Percentiles rank a stretch among this genome's conserved stretches.
Conservation (phyloP, 2,113 vertebrate species). For the Oxyruncus cristatus region DNA sequence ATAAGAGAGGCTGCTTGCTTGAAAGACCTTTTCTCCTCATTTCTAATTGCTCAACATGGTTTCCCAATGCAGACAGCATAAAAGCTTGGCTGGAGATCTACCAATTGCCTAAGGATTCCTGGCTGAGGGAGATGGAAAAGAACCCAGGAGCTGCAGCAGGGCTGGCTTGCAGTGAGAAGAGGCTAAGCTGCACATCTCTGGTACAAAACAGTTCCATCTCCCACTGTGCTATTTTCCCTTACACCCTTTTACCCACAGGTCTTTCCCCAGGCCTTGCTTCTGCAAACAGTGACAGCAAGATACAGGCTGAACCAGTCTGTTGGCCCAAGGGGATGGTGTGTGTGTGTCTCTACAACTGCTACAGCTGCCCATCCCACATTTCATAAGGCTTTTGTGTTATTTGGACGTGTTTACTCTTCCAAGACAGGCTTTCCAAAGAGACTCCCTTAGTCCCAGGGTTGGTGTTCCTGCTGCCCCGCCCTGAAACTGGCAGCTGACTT, state of each 20-base stretch:
- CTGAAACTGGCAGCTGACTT: conserved; percentile 13
- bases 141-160: not conserved
- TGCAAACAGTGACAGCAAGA: not conserved
- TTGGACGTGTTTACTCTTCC: not conserved
- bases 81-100: conserved; percentile 84
- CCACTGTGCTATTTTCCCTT: not conserved
- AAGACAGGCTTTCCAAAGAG: not conserved
- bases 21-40: conserved; percentile 7
- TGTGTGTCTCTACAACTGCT: not conserved
- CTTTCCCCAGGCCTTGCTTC: not conserved
- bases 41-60: conserved; percentile 27
- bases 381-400: not conserved
- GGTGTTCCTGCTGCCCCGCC: not conserved
- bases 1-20: not conserved
- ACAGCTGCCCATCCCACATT: not conserved
- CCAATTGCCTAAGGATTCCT: conserved; percentile 79
- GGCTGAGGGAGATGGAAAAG: conserved; percentile 78
- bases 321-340: not conserved
- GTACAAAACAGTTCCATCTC: conserved; percentile 37
- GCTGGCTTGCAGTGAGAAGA: not conserved
- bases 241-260: not conserved
- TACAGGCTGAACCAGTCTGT: not conserved
- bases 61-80: conserved; percentile 73
- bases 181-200: not conserved
- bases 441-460: not conserved